phyloP scores from a whole-genome alignment of 2,113 vertebrate species.

The Leptocoma aspasia region DNA sequence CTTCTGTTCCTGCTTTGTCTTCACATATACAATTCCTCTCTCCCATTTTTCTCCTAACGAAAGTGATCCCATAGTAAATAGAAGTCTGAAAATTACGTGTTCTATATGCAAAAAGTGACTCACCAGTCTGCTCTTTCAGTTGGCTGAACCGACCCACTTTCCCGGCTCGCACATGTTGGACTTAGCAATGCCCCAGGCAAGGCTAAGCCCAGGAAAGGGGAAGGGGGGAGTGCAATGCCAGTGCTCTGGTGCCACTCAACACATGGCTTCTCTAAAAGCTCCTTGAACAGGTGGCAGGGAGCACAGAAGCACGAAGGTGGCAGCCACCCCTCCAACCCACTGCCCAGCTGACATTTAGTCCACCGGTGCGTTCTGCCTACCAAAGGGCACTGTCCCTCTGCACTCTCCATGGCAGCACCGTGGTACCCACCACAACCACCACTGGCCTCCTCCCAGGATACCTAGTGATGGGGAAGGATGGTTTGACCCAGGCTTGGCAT shows the following conservation, averaged over 20 bases:
- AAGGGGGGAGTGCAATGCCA: background rate
- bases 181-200: background rate
- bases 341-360: background rate
- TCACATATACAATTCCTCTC: background rate
- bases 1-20: background rate
- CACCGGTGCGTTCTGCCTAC: background rate
- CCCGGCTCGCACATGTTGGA: background rate
- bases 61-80: background rate
- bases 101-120: constrained; percentile 21
- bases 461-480: background rate
- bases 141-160: constrained; percentile 53
- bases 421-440: background rate
- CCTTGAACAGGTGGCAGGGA: fast-evolving
- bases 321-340: background rate
- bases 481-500: background rate
- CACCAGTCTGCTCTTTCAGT: constrained; percentile 5
- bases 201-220: background rate
- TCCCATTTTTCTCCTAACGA: background rate
- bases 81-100: background rate
- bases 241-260: background rate
- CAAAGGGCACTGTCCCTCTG: fast-evolving
- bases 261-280: background rate
- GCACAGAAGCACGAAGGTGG: fast-evolving
- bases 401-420: fast-evolving
- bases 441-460: background rate